Conservation (phyloP, 2,888 invertebrate genomes). For the Nematopogon swammerdamellus region DNA sequence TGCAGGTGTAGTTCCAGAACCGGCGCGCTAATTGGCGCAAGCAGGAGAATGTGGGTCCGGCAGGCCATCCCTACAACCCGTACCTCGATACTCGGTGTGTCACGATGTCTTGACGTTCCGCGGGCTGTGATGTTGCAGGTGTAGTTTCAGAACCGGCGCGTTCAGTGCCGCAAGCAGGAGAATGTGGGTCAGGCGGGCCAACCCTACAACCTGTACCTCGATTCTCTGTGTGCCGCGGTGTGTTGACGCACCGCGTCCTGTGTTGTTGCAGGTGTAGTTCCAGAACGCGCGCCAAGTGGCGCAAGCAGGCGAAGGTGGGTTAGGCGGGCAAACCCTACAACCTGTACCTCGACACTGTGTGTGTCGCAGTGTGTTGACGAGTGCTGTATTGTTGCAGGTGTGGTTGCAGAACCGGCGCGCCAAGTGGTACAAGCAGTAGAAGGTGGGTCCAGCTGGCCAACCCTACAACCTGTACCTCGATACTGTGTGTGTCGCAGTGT, state of each 20-base stretch:
- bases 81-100: too few species aligned
- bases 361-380: too few species aligned
- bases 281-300: constrained; percentile 91
- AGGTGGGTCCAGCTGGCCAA: constrained; percentile 80
- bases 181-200: constrained; percentile 90
- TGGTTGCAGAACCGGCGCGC: constrained; percentile 94
- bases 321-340: constrained; percentile 89
- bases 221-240: too few species aligned
- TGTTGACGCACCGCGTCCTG: too few species aligned
- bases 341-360: constrained; percentile 75
- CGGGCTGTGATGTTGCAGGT: too few species aligned
- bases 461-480: too few species aligned
- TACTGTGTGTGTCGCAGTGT: too few species aligned
- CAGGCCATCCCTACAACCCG: constrained; percentile 86
- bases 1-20: constrained; percentile 96
- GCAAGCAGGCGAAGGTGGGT: constrained; percentile 90
- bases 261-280: constrained; percentile 96
- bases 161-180: constrained; percentile 92
- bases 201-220: constrained; percentile 82
- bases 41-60: constrained; percentile 89
- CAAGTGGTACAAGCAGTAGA: constrained; percentile 92
- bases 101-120: too few species aligned
- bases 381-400: too few species aligned
- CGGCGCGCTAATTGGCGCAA: constrained; percentile 91
- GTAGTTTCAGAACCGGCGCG: constrained; percentile 91